Evolutionary conservation across 1,140 invertebrate genomes (phyloP).

Genomic region (Venustaconcha ellipsiformis): DNA sequence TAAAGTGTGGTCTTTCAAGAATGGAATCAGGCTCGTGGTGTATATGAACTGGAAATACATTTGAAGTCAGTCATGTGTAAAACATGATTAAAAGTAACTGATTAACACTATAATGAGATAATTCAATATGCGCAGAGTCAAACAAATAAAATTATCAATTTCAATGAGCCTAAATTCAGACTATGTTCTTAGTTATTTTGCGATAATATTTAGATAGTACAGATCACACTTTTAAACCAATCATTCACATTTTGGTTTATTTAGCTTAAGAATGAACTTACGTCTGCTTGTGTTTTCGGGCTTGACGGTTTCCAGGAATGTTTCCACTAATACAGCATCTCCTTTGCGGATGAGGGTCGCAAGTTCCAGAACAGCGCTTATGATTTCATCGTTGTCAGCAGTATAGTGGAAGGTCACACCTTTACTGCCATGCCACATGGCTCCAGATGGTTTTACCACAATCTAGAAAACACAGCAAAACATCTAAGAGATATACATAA

Average conservation of each 20-base stretch:
- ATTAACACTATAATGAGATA: too few species aligned
- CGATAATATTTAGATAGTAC: not conserved
- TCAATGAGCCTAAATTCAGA: too few species aligned
- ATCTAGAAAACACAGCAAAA: constrained; percentile 32
- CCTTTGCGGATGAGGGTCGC: constrained; percentile 25
- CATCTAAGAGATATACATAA: too few species aligned
- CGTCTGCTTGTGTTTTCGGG: not conserved
- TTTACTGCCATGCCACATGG: constrained; percentile 37
- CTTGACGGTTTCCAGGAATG: constrained; percentile 21
- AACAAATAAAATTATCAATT: too few species aligned
- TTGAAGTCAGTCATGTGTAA: not conserved
- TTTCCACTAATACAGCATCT: constrained; percentile 40
- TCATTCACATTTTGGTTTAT: not conserved
- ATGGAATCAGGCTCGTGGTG: not conserved
- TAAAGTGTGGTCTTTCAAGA: not conserved
- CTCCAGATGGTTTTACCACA: constrained; percentile 52
- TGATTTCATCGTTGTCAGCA: constrained; percentile 18
- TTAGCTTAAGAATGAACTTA: not conserved
- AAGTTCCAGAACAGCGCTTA: constrained; percentile 28
- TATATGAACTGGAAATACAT: not conserved
- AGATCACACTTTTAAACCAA: not conserved
- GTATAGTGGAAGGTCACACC: constrained; percentile 38
- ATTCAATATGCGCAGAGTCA: too few species aligned
- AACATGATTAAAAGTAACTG: too few species aligned
- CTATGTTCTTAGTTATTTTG: not conserved